phyloP scores from a whole-genome alignment of 2,797 vertebrate species.

The Alfaro cultratus region DNA sequence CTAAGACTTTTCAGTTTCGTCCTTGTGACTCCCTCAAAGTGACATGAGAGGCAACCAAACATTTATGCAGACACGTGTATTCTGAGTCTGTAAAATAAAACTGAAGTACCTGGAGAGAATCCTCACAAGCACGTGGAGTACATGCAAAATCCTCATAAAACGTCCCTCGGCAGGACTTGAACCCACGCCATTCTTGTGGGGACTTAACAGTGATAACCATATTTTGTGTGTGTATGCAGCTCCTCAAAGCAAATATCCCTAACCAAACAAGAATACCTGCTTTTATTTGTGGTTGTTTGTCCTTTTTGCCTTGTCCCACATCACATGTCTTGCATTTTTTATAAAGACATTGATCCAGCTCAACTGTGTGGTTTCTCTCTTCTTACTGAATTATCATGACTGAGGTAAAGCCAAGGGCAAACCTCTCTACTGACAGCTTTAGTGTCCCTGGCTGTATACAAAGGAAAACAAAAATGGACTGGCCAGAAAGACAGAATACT shows the following conservation, averaged over 20 bases:
- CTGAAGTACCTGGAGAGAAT: background rate
- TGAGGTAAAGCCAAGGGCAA: slow-evolving; percentile 20
- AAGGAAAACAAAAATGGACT: slow-evolving; percentile 28
- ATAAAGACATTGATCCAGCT: background rate
- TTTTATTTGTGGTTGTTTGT: background rate
- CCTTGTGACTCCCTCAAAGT: background rate
- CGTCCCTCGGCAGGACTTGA: background rate
- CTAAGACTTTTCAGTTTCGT: background rate
- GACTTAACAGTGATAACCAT: background rate
- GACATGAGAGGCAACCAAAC: background rate
- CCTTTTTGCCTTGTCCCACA: background rate
- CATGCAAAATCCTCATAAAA: background rate
- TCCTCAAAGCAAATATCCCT: background rate
- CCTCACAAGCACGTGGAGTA: background rate
- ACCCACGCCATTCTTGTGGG: background rate
- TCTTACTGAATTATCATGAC: slow-evolving; percentile 4
- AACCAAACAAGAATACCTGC: background rate
- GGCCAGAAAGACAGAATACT: slow-evolving; percentile 25
- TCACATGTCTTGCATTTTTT: background rate
- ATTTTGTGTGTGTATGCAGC: background rate
- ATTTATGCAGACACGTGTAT: background rate
- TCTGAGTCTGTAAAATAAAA: background rate
- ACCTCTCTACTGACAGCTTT: background rate
- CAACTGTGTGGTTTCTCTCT: background rate
- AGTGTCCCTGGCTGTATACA: slow-evolving; percentile 7